Evolutionary conservation across 2,888 invertebrate genomes (phyloP), one percentile per base, ranked within the genome.

Genomic region (Osmoderma eremita): DNA sequence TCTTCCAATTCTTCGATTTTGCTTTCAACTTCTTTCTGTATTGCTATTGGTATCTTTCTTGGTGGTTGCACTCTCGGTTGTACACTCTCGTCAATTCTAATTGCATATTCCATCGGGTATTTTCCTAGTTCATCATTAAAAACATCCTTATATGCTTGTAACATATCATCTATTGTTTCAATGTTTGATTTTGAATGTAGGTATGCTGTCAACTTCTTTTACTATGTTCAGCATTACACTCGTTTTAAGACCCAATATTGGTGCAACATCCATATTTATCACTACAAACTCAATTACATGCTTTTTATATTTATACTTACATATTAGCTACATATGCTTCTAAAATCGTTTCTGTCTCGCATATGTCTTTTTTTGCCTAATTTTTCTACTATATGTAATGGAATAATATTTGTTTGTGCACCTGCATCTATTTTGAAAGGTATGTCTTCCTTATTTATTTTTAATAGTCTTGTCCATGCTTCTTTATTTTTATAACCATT

Each of bases 31-130:
- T 41, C 8, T 3, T 10, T 13, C 8, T 41, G 4, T 10, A 41
- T 10, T n/a, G 41, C 41, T 13, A 49, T 20, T 49, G 49, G 49
- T 20, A 49, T 49, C n/a, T 49, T 49, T n/a, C 49, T 49, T 10
- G 49, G 49, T 18, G 22, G 20, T 49, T 49, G 49, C 8, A 17
- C 20, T 20, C 20, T 49, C 3, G 49, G 49, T 18, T 18, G 18
- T 20, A 49, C n/a, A 22, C 18, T 22, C 18, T 20, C 18, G 2
- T 49, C 22, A 18, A 22, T 49, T 20, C 20, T 49, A 8, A 17
- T 13, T 48, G 2, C 10, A 15, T 17, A 10, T 15, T 48, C 48
- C 48, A 48, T 17, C 10, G 48, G 48, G 15, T 48, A 17, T 48
- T 10, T 48, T 48, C 17, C 48, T 10, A 48, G 15, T 15, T 48